phyloP scores from a whole-genome alignment of 2,113 vertebrate species.

The Clarias macrocephalus region DNA sequence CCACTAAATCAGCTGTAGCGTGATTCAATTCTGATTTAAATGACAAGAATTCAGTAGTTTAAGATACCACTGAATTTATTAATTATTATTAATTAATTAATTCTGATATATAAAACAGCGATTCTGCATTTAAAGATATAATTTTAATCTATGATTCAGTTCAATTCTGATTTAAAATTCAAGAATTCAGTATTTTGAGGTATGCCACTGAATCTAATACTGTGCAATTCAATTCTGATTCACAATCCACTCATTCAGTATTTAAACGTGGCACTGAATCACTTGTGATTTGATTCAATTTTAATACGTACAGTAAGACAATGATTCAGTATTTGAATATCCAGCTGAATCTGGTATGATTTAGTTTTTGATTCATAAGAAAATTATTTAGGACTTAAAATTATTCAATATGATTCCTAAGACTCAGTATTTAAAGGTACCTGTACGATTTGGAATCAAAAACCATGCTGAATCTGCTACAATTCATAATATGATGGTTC shows the following conservation, averaged over 20 bases:
- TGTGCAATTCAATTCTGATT: neutral
- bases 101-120: too few relatives aligned
- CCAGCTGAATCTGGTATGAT: neutral
- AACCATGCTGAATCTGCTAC: neutral
- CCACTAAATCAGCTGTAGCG: too few relatives aligned
- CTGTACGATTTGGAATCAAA: too few relatives aligned
- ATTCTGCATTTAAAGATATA: too few relatives aligned
- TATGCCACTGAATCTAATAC: neutral
- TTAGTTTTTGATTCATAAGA: neutral
- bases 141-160: too few relatives aligned
- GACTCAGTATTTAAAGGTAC: neutral
- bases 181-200: too few relatives aligned
- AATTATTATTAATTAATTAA: too few relatives aligned
- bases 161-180: too few relatives aligned
- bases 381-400: neutral
- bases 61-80: too few relatives aligned
- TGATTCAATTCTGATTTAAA: too few relatives aligned
- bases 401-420: neutral
- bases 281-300: neutral
- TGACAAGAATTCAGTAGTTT: too few relatives aligned
- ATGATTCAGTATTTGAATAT: neutral
- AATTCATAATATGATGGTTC: neutral
- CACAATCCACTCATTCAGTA: neutral
- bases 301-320: neutral
- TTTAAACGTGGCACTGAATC: neutral